phyloP scores from a whole-genome alignment of 2,113 vertebrate genomes.

The Guaruba guarouba region DNA sequence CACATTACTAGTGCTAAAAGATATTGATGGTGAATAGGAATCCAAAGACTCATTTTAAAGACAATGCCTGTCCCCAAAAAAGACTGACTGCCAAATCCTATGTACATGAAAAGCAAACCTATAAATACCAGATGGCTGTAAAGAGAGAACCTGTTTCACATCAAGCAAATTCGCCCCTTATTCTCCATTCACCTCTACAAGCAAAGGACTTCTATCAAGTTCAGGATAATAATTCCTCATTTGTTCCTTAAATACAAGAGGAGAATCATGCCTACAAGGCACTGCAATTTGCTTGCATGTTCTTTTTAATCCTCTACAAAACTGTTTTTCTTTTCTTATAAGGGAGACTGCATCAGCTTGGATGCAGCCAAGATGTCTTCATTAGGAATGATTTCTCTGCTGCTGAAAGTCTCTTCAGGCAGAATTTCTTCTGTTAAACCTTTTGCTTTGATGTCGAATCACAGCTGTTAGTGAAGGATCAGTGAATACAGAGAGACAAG shows the following conservation, averaged over 20 bases:
- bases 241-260: background rate
- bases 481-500: background rate
- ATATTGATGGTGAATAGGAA: background rate
- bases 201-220: background rate
- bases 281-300: background rate
- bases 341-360: background rate
- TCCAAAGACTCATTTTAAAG: background rate
- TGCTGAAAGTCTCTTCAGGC: background rate
- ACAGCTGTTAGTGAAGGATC: background rate
- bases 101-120: background rate
- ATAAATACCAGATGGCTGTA: background rate
- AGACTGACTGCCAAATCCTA: background rate
- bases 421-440: slow-evolving; percentile 12
- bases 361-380: background rate
- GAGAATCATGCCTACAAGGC: background rate
- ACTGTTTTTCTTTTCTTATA: background rate
- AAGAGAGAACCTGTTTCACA: background rate
- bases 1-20: background rate
- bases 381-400: background rate
- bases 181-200: background rate
- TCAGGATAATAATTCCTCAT: background rate
- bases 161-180: background rate
- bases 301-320: background rate
- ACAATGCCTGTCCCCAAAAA: background rate
- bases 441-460: slow-evolving; percentile 29